Evolutionary conservation across 2,888 invertebrate genomes (phyloP), one percentile per base, ranked within the genome.

Genomic region (Spilarctia lutea): DNA sequence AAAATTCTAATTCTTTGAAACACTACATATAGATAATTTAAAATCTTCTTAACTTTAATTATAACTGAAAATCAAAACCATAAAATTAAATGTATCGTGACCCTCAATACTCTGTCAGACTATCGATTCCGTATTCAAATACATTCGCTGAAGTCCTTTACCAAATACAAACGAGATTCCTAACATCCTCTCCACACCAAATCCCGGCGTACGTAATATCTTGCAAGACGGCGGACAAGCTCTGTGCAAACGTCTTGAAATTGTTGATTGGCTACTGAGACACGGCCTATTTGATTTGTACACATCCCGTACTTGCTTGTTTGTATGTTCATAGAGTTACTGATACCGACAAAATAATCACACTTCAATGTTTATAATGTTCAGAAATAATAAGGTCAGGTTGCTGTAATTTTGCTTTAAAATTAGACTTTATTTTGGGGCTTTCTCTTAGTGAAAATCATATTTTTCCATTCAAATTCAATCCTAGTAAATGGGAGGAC

Each of bases 251-350:
- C 93, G 91, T 94, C 94, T 94, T 94, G 89, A 93, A 93, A 93
- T 93, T 94, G 93, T 93, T 94, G 94, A 94, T 94, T 93, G 92
- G 88, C 88, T 87, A 88, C 89, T 88, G 92, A 91, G 92, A 92
- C 90, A 89, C 88, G 86, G 91, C 90, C 91, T 91, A 89, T 93
- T 94, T 94, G 94, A 94, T 94, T 94, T 94, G 93, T 92, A 92
- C 92, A 92, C 91, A 92, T 91, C 89, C 88, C 87, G 87, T 85
- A 86, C 84, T 90, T 82, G 79, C 66, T 77, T 82, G 78, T 76
- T 78, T 82, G 83, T 81, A 88, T 84, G 65, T 74, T 33, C 70
- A 74, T 75, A 79, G 91, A 93, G 93, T 30, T 89, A 92, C 74
- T 91, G 72, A 74, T 75, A 85, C 85, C 77, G 45, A 45, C 10